Evolutionary conservation across 2,797 vertebrate genomes (phyloP).

Genomic region (Muscicapa striata): DNA sequence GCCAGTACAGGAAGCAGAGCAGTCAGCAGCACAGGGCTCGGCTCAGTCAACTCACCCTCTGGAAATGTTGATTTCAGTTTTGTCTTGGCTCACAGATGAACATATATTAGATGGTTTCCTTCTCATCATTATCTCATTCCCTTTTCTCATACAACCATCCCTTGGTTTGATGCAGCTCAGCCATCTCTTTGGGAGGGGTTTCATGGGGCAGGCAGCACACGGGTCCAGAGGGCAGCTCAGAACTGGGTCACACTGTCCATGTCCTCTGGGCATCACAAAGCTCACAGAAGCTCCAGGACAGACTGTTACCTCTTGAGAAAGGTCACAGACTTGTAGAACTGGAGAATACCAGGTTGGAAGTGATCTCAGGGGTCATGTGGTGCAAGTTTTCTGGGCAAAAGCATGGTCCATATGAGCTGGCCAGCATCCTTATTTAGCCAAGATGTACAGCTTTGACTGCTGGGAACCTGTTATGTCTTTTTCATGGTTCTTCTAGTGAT

Average conservation of each 20-base stretch:
- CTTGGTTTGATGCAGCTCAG: neutral
- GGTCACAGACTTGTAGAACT: neutral
- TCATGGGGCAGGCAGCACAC: neutral
- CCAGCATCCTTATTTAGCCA: neutral
- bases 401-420: neutral
- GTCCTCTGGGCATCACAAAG: neutral
- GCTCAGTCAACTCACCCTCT: constrained; percentile 11
- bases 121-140: neutral
- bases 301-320: neutral
- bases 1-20: constrained; percentile 42
- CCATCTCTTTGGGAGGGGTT: neutral
- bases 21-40: neutral
- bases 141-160: neutral
- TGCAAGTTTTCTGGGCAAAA: neutral
- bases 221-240: neutral
- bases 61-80: constrained; percentile 50
- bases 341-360: neutral
- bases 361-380: neutral
- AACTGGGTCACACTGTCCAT: neutral
- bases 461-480: neutral
- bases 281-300: neutral
- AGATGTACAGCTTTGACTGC: neutral
- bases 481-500: neutral
- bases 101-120: neutral
- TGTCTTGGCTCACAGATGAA: neutral